phyloP scores from a whole-genome alignment of 1,140 invertebrate species.

The Drosophila quadrilineata region DNA sequence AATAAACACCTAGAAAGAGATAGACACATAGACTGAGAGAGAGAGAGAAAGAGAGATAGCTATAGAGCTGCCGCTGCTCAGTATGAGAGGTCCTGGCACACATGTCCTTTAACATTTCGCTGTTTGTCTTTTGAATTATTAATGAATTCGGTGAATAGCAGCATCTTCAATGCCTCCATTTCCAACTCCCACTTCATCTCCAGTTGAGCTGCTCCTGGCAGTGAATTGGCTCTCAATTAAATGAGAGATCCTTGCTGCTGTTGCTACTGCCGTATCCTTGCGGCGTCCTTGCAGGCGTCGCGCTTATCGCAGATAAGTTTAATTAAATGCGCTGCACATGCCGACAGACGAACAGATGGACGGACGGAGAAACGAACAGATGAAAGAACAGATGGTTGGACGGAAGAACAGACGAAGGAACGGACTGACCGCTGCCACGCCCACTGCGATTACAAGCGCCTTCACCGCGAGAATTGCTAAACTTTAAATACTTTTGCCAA shows the following conservation, averaged over 20 bases:
- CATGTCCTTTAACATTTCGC: constrained; percentile 26
- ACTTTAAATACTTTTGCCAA: constrained; percentile 52
- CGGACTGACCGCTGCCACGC: constrained; percentile 10
- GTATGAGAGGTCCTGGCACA: too few relatives aligned
- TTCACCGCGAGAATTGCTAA: constrained; percentile 23
- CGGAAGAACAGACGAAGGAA: too few relatives aligned
- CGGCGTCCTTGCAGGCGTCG: neutral
- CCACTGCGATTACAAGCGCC: too few relatives aligned
- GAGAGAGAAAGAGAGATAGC: too few relatives aligned
- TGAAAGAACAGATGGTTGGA: too few relatives aligned
- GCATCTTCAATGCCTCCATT: neutral
- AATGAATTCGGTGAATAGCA: constrained; percentile 52
- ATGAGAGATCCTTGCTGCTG: constrained; percentile 11
- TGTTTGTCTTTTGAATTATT: constrained; percentile 66
- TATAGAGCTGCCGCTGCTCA: too few relatives aligned
- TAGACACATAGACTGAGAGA: too few relatives aligned
- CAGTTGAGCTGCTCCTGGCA: constrained; percentile 10
- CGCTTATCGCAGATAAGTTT: constrained; percentile 59
- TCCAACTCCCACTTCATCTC: neutral
- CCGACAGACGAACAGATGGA: too few relatives aligned
- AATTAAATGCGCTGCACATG: constrained; percentile 58
- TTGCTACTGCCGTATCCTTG: neutral
- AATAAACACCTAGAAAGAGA: constrained; percentile 28
- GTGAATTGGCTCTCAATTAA: constrained; percentile 64
- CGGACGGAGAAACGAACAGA: too few relatives aligned